Evolutionary conservation across 1,140 invertebrate species (phyloP).

Genomic region (Grapholita molesta): DNA sequence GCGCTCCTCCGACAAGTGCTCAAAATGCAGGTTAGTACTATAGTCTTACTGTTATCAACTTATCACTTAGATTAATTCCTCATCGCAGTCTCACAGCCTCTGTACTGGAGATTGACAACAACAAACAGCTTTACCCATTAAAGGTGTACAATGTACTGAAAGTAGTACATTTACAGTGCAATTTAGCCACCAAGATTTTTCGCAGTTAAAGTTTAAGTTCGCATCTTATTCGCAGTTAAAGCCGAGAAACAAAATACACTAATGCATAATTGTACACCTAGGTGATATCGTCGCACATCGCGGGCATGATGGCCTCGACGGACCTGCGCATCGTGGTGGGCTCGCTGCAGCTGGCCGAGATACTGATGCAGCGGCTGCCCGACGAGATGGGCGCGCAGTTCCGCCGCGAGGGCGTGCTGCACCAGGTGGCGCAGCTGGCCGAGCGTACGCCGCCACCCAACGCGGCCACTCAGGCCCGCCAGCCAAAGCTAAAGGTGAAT

Average conservation of each 20-base stretch:
- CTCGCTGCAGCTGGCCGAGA: slow-evolving; percentile 97
- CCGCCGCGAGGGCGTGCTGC: slow-evolving; percentile 95
- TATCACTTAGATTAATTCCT: no score
- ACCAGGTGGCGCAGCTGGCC: slow-evolving; percentile 91
- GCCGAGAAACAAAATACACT: no score
- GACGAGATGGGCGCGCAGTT: slow-evolving; percentile 97
- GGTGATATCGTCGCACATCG: slow-evolving; percentile 97
- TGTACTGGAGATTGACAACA: not conserved
- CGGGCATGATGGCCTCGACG: slow-evolving; percentile 97
- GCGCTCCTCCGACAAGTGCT: slow-evolving; percentile 92
- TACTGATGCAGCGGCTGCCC: slow-evolving; percentile 96
- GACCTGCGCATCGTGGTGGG: slow-evolving; percentile 97
- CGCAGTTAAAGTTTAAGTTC: no score
- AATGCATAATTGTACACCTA: slow-evolving; percentile 29
- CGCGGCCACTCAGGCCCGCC: slow-evolving; percentile 48
- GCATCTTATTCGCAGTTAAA: no score
- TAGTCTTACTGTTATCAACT: no score
- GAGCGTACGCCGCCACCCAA: slow-evolving; percentile 74
- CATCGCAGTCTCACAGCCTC: no score
- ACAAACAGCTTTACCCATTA: no score
- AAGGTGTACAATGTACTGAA: no score
- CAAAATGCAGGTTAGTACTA: slow-evolving; percentile 86
- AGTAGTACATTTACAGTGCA: no score
- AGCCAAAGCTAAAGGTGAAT: slow-evolving; percentile 48
- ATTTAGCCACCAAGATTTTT: no score